Base-by-base conservation (phyloP, 2,113 vertebrate species). In the Neogale vison region DNA sequence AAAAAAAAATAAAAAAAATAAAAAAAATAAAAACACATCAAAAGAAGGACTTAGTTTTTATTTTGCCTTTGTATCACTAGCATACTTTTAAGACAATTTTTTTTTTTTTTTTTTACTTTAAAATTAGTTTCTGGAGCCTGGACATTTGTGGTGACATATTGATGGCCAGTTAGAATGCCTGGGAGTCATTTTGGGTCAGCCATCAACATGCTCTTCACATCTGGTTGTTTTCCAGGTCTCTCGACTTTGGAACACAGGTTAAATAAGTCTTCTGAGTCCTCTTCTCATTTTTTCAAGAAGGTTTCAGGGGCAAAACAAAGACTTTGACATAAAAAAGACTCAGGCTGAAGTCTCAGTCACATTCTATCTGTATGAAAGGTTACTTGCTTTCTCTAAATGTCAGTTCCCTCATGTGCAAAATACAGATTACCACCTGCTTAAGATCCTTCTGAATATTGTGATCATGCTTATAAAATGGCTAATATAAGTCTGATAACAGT, bases 191-290 rank as follows among this genome's bases (percentile, higher is more conserved):
- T 92, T 29, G 52, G 47, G 24, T 93, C 76, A 95, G 92, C 47
- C 71, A 83, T 45, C n/a, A 88, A 59, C 34, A 31, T 71, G 10
- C 1, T 52, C 23, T 79, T 97, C 80, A 42, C 87, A 50, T 72
- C 55, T 89, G 34, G 29, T 76, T 93, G 55, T 82, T 95, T 74
- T n/a, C 39, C 39, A 69, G 23, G 39, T 47, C 18, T 91, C 52
- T 93, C 67, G 61, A 92, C 26, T 61, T 92, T 91, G 79, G 39
- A 85, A 93, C 20, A 71, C n/a, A 89, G 61, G 76, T 93, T 92
- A 69, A 55, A 92, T 86, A 85, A 42, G 23, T 61, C 52, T 86
- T 95, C n/a, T 47, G 79, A 86, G 15, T 57, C 45, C 3, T 85
- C 18, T 21, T 80, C 42, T 71, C 45, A 47, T 95, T 96, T 92